Evolutionary conservation across 2,797 vertebrate species (phyloP), one percentile per base, ranked within the genome.

Genomic region (Danio jaintianensis): DNA sequence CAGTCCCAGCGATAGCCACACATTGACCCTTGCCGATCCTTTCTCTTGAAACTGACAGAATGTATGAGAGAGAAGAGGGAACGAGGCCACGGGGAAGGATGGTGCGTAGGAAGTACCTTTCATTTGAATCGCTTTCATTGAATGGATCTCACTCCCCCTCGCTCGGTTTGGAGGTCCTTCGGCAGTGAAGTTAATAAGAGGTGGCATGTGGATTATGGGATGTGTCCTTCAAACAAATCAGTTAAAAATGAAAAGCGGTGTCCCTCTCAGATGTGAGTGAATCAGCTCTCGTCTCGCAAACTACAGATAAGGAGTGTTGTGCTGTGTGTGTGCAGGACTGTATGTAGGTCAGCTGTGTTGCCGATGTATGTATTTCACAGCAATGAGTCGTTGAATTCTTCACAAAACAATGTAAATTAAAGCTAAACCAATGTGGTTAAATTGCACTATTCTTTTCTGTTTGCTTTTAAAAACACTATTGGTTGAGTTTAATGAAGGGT

Each of bases 161-260:
- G 2, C 43, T 47, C 63, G 66, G 13, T 9, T 40, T 75, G 7
- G 48, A 42, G 53, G 43, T 68, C 20, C 20, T 68, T 77, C 62
- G 47, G 40, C 7, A 0, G 64, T 48, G 61, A 73, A 63, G 45
- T 59, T 82, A 59, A 82, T 80, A 67, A 66, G 77, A 82, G 72
- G 76, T 77, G 76, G 55, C 77, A 82, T 66, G 75, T 58, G 68
- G 55, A 84, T 76, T 75, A 50, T 52, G 61, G 56, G 43, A 80
- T 77, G 72, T 77, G 48, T 84, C 48, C 75, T 76, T 85, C 20
- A 76, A 75, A 50, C 36, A 75, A 75, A 69, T 61, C 7, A 2
- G 66, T 76, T 73, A 79, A 80, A 84, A 82, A 78, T 82, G 68
- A 61, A 84, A 74, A 66, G 75, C 13, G 52, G 20, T 47, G 70